Evolutionary conservation across 2,797 vertebrate species (phyloP).

Genomic region (Acrocephalus scirpaceus): DNA sequence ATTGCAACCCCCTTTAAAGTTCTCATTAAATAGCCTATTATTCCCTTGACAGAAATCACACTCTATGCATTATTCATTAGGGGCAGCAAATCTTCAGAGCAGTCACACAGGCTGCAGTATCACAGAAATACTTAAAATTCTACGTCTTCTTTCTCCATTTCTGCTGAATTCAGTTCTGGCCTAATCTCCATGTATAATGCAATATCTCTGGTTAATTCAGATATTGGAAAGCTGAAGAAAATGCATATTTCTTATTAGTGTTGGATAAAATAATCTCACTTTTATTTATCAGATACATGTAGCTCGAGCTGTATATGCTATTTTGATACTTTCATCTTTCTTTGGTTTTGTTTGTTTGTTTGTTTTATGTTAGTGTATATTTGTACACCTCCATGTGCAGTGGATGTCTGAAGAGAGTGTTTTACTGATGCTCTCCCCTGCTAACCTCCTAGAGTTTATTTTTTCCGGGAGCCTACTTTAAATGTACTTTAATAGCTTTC

Average conservation of each 20-base stretch:
- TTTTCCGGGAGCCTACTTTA: neutral
- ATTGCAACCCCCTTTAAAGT: neutral
- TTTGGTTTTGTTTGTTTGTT: rapidly evolving
- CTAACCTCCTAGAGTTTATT: neutral
- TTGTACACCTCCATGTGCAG: neutral
- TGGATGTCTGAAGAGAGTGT: neutral
- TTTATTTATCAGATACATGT: neutral
- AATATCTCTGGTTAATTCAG: slow-evolving; percentile 22
- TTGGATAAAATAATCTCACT: neutral
- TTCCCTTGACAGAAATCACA: slow-evolving; percentile 10
- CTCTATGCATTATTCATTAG: slow-evolving; percentile 38
- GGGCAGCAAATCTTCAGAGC: neutral
- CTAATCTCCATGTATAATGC: slow-evolving; percentile 26
- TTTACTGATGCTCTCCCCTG: neutral
- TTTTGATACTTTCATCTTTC: neutral
- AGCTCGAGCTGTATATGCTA: neutral
- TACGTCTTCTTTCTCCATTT: neutral
- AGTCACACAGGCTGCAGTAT: neutral
- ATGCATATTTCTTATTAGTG: neutral
- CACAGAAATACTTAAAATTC: slow-evolving; percentile 48
- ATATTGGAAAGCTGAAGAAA: neutral
- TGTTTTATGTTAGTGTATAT: neutral
- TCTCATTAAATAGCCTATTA: slow-evolving; percentile 21
- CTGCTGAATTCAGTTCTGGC: slow-evolving; percentile 3
- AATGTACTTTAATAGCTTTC: neutral